phyloP scores from a whole-genome alignment of 2,888 invertebrate genomes.

The Xestia ashworthii region DNA sequence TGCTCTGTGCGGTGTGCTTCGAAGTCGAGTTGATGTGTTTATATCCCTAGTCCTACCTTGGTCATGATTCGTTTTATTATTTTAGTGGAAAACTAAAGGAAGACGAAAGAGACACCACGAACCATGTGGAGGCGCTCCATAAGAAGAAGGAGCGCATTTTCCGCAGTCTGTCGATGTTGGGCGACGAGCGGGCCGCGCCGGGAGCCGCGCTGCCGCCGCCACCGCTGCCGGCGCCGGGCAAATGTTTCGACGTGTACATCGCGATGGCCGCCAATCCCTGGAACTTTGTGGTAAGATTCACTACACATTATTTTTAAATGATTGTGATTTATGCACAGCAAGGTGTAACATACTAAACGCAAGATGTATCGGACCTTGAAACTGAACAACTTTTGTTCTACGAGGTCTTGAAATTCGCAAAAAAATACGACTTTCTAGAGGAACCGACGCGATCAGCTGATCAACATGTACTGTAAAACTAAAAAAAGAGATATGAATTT shows the following conservation, averaged over 20 bases:
- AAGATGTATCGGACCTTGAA: neutral
- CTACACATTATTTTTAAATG: no score
- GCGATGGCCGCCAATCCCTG: conserved; percentile 95
- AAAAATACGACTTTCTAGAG: neutral
- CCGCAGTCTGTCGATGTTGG: conserved; percentile 73
- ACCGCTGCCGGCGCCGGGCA: conserved; percentile 84
- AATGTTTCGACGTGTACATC: conserved; percentile 93
- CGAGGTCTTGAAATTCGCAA: neutral
- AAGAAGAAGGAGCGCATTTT: conserved; percentile 88
- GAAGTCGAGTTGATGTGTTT: neutral
- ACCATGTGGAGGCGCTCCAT: conserved; percentile 83
- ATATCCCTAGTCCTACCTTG: neutral
- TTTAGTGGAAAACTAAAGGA: conserved; percentile 79
- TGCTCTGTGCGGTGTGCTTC: neutral
- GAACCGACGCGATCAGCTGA: neutral
- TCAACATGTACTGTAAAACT: no score
- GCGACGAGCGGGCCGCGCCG: conserved; percentile 49
- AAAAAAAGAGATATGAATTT: neutral
- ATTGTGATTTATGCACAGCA: neutral
- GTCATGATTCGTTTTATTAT: conserved; percentile 9
- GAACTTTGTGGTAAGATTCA: conserved; percentile 92
- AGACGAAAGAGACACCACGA: conserved; percentile 74
- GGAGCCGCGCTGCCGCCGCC: conserved; percentile 83
- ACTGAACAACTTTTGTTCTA: neutral
- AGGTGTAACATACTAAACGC: neutral